Evolutionary conservation across 2,888 invertebrate species (phyloP), one percentile per base, ranked within the genome.

Genomic region (Onthophagus sagittarius): DNA sequence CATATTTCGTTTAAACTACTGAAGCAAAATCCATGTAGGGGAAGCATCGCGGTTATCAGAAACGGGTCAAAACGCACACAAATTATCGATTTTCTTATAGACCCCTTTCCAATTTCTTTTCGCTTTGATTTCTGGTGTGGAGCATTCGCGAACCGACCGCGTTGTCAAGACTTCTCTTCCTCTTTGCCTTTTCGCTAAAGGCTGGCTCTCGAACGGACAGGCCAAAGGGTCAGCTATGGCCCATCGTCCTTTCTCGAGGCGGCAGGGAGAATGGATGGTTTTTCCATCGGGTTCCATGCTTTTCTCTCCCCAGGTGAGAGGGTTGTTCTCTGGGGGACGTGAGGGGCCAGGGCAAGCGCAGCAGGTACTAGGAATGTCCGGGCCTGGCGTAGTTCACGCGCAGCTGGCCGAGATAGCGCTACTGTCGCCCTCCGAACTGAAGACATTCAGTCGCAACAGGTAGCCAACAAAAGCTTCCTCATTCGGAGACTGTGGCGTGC

Each of bases 401-500:
- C 81, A 81, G 80, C 81, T 81, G 80, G 78, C 79, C 80, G 79
- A 81, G 80, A 80, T 77, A 73, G 77, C 76, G 74, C 77, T 78
- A 79, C 39, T 79, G 79, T 79, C 79, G 78, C 78, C 78, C 77
- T 77, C 75, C 75, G 75, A 75, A 78, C 79, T 78, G 67, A 67
- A 79, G 79, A 79, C 77, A 78, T 53, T 53, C 79, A 78, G 77
- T 82, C 80, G 82, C 82, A 82, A 82, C 82, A 82, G 82, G 84
- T 77, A 84, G 82, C 74, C 75, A 73, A 72, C 76, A 53, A 69
- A 62, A 65, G 31, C 32, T 67, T 23, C 23, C 67, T n/a, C 31
- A 9, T 13, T 23, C 31, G 67, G 64, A 53, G 64, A 33, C 15
- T 63, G 62, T 69, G 39, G 74, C 73, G 74, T 77, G 75, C 76